These are phyloP conservation scores for Podargus strigoides DNA, from an alignment of 2,797 vertebrate genomes.

Conservation along the genomic window DNA sequence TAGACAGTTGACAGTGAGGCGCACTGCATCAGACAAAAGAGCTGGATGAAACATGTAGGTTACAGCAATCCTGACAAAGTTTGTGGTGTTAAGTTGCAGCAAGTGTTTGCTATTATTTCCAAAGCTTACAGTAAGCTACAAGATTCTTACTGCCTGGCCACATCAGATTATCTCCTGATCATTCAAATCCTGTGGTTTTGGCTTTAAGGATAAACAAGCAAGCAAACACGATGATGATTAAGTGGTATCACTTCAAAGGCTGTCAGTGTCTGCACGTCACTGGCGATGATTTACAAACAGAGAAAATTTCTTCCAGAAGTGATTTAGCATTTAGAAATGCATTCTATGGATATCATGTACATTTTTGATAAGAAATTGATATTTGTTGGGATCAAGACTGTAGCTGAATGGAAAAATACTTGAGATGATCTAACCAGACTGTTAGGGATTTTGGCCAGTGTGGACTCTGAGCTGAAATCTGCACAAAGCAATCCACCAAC, in stretches of 20 bases:
- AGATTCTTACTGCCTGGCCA: background rate
- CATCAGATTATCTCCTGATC: background rate
- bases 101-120: background rate
- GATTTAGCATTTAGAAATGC: background rate
- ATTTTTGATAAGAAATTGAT: background rate
- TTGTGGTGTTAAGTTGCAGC: background rate
- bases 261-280: background rate
- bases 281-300: background rate
- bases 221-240: background rate
- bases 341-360: background rate
- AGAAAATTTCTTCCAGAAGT: background rate
- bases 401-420: background rate
- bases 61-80: background rate
- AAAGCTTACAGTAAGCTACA: background rate
- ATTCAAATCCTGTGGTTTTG: background rate
- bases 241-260: background rate
- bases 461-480: background rate
- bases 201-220: background rate
- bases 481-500: background rate
- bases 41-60: background rate
- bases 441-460: background rate
- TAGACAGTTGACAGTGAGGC: background rate
- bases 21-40: background rate
- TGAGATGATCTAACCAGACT: background rate
- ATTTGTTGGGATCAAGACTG: background rate